Conservation (phyloP, 2,888 invertebrate species). For the Tetropium fuscum region DNA sequence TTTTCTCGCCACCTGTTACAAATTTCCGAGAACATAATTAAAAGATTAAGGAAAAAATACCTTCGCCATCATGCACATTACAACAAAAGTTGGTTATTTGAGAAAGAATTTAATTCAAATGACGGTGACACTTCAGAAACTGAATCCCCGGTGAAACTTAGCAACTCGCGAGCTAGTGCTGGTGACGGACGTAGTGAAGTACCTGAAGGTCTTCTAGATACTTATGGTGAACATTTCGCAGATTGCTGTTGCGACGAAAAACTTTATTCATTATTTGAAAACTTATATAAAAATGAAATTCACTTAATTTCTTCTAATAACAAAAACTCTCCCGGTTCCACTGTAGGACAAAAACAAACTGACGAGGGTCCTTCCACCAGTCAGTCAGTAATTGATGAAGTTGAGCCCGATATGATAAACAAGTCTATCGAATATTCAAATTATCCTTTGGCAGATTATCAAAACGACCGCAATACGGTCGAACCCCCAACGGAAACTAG, state of each 20-base stretch:
- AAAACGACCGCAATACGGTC: constrained; percentile 18
- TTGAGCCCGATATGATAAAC: constrained; percentile 47
- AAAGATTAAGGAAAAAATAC: constrained; percentile 1
- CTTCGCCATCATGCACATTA: neutral
- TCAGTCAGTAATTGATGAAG: constrained; percentile 56
- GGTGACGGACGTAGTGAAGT: constrained; percentile 31
- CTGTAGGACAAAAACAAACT: constrained; percentile 27
- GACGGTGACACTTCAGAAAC: constrained; percentile 2
- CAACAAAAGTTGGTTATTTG: neutral
- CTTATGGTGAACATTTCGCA: constrained; percentile 34
- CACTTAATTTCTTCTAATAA: constrained; percentile 27
- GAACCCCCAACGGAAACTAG: neutral
- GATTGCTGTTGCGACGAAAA: constrained; percentile 41
- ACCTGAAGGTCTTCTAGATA: constrained; percentile 30
- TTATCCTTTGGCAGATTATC: constrained; percentile 30
- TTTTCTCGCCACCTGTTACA: constrained; percentile 25
- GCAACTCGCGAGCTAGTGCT: constrained; percentile 29
- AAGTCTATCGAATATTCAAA: constrained; percentile 22
- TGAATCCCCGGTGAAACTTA: constrained; percentile 9
- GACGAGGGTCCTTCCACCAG: constrained; percentile 43
- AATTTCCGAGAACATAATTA: constrained; percentile 22
- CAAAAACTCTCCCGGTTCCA: neutral
- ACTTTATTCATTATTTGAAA: constrained; percentile 22
- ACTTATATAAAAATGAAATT: constrained; percentile 29
- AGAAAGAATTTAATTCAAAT: constrained; percentile 7